These are phyloP conservation scores for Dioctria rufipes DNA, from an alignment of 2,888 invertebrate genomes.

Conservation along the genomic window DNA sequence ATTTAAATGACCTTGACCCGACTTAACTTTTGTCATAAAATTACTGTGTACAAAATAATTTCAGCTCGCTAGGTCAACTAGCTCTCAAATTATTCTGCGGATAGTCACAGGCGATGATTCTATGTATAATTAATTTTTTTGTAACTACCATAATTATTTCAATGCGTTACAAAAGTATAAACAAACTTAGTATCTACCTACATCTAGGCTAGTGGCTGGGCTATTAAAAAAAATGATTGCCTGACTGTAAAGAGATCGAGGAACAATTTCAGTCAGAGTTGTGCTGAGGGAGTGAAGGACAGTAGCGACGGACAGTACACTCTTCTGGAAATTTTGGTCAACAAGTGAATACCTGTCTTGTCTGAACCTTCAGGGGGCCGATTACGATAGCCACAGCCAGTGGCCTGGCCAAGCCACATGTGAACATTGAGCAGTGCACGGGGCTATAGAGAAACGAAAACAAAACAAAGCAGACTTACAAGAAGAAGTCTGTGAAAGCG, in stretches of 20 bases:
- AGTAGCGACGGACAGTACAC: background rate
- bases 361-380: conserved; percentile 30
- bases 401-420: conserved; percentile 19
- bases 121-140: too few species aligned
- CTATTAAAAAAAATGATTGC: too few species aligned
- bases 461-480: conserved; percentile 18
- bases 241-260: background rate
- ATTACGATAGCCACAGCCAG: conserved; percentile 30
- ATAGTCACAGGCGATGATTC: too few species aligned
- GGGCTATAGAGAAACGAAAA: conserved; percentile 8
- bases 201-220: too few species aligned
- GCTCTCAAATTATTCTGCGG: too few species aligned
- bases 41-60: too few species aligned
- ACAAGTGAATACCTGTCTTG: conserved; percentile 25
- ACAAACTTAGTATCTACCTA: too few species aligned
- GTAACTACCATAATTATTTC: too few species aligned
- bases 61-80: too few species aligned
- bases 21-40: too few species aligned
- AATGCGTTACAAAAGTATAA: too few species aligned
- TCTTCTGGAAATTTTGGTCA: conserved; percentile 9
- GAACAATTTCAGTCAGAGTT: background rate
- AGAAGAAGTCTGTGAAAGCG: background rate
- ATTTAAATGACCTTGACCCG: too few species aligned
- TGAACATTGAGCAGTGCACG: conserved; percentile 22
- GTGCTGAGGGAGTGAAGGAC: background rate